These are phyloP conservation scores for Mohoua ochrocephala DNA, from an alignment of 2,113 vertebrate genomes.

Conservation along the genomic window DNA sequence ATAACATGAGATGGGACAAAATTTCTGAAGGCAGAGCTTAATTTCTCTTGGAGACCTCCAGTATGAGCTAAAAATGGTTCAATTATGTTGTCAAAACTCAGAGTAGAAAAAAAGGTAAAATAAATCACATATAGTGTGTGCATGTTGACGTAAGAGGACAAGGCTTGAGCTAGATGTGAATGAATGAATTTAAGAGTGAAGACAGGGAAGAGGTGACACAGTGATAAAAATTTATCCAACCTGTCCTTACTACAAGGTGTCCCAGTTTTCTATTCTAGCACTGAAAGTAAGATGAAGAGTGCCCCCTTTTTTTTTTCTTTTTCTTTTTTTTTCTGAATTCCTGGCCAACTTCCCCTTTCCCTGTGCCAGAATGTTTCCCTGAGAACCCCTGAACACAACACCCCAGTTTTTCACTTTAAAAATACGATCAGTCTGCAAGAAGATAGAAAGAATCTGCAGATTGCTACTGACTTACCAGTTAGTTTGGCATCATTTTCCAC, in stretches of 20 bases:
- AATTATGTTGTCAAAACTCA: not conserved
- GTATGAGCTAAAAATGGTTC: not conserved
- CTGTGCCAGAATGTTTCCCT: slow-evolving; percentile 22
- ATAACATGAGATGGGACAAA: not conserved
- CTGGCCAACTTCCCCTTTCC: not conserved
- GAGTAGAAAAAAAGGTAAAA: not conserved
- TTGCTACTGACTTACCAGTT: slow-evolving; percentile 1
- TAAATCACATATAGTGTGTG: not conserved
- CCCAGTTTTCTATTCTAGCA: slow-evolving; percentile 17
- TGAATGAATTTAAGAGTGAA: not conserved
- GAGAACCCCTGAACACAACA: slow-evolving; percentile 55
- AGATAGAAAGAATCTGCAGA: slow-evolving; percentile 2
- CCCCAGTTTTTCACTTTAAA: slow-evolving; percentile 51
- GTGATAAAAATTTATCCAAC: slow-evolving; percentile 20
- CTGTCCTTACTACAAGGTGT: slow-evolving; percentile 29
- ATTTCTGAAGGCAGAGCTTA: not conserved
- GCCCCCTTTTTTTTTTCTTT: not conserved
- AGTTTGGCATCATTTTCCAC: slow-evolving; percentile 18
- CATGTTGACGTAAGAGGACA: not conserved
- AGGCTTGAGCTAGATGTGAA: not conserved
- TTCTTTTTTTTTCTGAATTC: not conserved
- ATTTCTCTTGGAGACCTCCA: not conserved
- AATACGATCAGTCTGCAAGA: slow-evolving; percentile 18
- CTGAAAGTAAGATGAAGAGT: not conserved
- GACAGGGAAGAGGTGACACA: not conserved